Evolutionary conservation across 2,888 invertebrate species (phyloP).

Genomic region (Oligia strigilis): DNA sequence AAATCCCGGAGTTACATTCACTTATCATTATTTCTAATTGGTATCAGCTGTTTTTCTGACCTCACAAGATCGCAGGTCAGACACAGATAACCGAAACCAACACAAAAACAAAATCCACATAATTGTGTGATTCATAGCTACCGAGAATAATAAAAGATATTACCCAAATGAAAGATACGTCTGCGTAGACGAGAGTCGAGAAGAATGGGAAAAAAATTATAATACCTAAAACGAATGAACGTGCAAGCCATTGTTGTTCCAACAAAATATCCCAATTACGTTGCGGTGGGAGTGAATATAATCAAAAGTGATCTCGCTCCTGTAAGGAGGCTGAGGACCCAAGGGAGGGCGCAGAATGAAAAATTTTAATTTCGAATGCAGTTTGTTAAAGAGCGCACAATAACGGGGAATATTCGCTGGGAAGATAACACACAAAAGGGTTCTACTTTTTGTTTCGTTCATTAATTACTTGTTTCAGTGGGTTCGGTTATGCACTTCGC

Average conservation of each 20-base stretch:
- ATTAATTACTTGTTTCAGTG: conserved; percentile 84
- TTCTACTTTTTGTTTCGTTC: conserved; percentile 80
- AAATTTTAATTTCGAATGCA: conserved; percentile 90
- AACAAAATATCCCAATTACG: conserved; percentile 89
- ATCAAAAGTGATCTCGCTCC: conserved; percentile 87
- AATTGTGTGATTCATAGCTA: conserved; percentile 44
- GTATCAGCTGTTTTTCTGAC: conserved; percentile 56
- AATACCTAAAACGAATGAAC: conserved; percentile 87
- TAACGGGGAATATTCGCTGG: conserved; percentile 84
- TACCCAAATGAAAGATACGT: conserved; percentile 54
- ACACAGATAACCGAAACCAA: conserved; percentile 48
- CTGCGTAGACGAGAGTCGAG: conserved; percentile 56
- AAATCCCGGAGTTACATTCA: conserved; percentile 6
- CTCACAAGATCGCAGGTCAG: conserved; percentile 36
- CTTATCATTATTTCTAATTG: conserved; percentile 40
- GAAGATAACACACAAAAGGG: conserved; percentile 87
- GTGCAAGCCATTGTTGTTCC: conserved; percentile 86
- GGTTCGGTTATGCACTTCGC: conserved; percentile 69
- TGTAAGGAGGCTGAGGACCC: conserved; percentile 66
- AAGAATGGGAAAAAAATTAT: conserved; percentile 79
- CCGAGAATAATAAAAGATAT: conserved; percentile 56
- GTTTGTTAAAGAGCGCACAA: conserved; percentile 89
- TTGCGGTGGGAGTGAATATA: conserved; percentile 87
- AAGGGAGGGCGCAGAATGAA: conserved; percentile 84
- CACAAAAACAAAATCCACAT: conserved; percentile 59